These are phyloP conservation scores for Hirtodrosophila histrioides DNA, from an alignment of 2,888 invertebrate species.

Conservation along the genomic window DNA sequence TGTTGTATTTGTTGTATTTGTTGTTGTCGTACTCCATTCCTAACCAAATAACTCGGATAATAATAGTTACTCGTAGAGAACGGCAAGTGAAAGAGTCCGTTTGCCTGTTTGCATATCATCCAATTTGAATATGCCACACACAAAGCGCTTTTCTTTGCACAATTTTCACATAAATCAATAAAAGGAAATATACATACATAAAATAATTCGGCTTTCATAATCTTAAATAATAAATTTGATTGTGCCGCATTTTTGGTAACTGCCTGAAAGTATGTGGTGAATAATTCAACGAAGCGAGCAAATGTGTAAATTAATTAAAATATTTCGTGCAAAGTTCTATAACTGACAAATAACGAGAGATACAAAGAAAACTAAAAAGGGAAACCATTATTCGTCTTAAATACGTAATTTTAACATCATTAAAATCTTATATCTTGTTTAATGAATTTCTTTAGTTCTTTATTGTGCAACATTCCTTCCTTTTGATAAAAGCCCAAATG, in stretches of 20 bases:
- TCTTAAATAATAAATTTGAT: conserved; percentile 6
- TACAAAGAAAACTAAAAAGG: too few relatives aligned
- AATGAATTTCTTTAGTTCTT: too few relatives aligned
- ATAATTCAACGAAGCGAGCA: background rate
- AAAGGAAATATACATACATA: conserved; percentile 28
- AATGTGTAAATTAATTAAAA: background rate
- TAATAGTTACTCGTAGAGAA: conserved; percentile 53
- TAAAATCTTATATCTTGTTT: too few relatives aligned
- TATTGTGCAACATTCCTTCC: too few relatives aligned
- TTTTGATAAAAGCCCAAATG: too few relatives aligned
- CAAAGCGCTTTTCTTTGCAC: conserved; percentile 32
- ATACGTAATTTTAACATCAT: too few relatives aligned
- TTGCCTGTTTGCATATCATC: conserved; percentile 64
- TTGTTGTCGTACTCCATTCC: conserved; percentile 49
- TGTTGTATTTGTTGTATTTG: conserved; percentile 29
- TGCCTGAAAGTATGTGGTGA: conserved; percentile 59
- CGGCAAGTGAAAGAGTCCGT: conserved; percentile 73
- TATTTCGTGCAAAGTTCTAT: background rate
- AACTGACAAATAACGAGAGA: too few relatives aligned
- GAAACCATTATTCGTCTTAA: too few relatives aligned
- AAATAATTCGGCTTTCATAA: conserved; percentile 27
- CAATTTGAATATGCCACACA: conserved; percentile 77
- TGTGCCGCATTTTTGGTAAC: conserved; percentile 19
- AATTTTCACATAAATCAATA: conserved; percentile 63
- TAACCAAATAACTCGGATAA: conserved; percentile 60